phyloP scores from a whole-genome alignment of 30 jellyfish, hydroid and myxozoan species.

The Chrysaora quinquecirrha region DNA sequence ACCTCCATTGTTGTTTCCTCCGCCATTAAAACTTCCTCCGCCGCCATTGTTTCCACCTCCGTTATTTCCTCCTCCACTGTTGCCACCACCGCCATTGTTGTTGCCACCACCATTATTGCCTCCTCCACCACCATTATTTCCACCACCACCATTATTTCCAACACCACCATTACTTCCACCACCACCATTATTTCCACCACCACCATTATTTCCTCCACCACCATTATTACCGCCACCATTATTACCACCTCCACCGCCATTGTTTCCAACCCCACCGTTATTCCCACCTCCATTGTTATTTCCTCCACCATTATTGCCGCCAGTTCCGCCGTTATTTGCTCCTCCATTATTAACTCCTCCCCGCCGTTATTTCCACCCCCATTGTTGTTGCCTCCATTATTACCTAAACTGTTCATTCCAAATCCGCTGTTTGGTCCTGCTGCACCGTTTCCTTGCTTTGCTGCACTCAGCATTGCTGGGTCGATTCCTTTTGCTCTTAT shows the following conservation, averaged over 20 bases:
- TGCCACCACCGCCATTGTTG: neutral
- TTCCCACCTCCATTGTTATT: neutral
- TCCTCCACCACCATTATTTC: conserved; percentile 26
- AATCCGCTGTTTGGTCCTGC: neutral
- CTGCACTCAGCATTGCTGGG: conserved; percentile 24
- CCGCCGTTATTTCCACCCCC: conserved; percentile 11
- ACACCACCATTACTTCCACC: neutral
- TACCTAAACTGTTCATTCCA: neutral
- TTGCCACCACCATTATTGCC: conserved; percentile 17
- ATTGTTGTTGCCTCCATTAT: conserved; percentile 5
- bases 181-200: conserved; percentile 25
- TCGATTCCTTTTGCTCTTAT: conserved; percentile 61
- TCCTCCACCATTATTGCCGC: conserved; percentile 31
- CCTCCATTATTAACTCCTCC: conserved; percentile 33
- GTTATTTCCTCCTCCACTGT: conserved; percentile 10
- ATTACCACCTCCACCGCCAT: conserved; percentile 25
- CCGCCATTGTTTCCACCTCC: conserved; percentile 27
- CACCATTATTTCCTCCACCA: conserved; percentile 34
- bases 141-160: conserved; percentile 25
- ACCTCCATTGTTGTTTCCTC: neutral
- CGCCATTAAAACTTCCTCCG: conserved; percentile 31
- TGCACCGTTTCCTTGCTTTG: neutral
- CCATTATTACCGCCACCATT: conserved; percentile 9
- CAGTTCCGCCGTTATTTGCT: conserved; percentile 22
- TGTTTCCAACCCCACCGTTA: conserved; percentile 17